Percentiles rank a stretch among this genome's conserved stretches.
phyloP scores from a whole-genome alignment of 1,140 invertebrate species.

The Spodoptera litura region DNA sequence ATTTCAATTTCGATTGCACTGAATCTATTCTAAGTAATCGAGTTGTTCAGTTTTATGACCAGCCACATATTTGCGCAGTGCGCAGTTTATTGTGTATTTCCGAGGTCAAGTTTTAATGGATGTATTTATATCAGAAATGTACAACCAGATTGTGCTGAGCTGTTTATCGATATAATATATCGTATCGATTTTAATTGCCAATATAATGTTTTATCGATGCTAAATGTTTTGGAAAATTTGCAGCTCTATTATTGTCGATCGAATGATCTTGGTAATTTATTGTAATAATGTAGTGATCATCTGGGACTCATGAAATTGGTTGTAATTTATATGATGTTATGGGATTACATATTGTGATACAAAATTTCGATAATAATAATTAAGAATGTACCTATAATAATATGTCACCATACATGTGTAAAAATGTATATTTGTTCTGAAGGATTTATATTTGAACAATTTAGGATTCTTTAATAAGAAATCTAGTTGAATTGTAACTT shows the following conservation, averaged over 20 bases:
- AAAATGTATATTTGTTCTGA: no score
- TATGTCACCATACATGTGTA: no score
- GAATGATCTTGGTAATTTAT: no score
- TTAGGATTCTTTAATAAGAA: no score
- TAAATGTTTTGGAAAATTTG: conserved; percentile 8
- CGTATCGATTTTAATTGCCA: not conserved
- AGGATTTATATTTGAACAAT: no score
- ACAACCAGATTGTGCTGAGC: not conserved
- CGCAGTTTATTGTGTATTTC: conserved; percentile 14
- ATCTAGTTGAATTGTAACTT: no score
- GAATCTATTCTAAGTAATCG: conserved; percentile 21
- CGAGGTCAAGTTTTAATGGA: conserved; percentile 13
- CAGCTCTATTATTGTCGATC: not conserved
- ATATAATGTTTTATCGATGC: not conserved
- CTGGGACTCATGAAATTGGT: no score
- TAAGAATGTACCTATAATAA: no score
- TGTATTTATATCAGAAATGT: conserved; percentile 2
- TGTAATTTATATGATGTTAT: no score
- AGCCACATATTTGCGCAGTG: conserved; percentile 14
- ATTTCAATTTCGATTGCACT: conserved; percentile 10
- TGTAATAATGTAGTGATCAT: no score
- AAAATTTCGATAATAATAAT: no score
- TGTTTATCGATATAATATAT: conserved; percentile 4
- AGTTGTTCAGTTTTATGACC: conserved; percentile 21
- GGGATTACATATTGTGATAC: no score